Conservation (phyloP, 2,113 vertebrate species). For the Hassar affinis region DNA sequence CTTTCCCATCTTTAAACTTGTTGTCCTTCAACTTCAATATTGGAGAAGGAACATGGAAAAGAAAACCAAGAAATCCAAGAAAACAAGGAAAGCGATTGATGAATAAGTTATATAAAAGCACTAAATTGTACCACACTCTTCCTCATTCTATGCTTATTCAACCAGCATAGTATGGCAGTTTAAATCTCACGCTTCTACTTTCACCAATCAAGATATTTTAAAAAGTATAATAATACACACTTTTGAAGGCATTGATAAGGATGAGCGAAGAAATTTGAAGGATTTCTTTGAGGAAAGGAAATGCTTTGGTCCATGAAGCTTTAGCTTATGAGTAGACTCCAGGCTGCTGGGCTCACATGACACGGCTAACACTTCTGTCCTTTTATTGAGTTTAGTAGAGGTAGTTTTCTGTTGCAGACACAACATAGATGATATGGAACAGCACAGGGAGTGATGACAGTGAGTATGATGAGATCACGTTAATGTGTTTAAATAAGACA, state of each 20-base stretch:
- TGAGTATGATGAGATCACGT: not conserved
- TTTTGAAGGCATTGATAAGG: constrained; percentile 9
- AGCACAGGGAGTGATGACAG: not conserved
- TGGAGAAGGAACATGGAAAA: constrained; percentile 35
- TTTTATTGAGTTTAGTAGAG: constrained; percentile 67
- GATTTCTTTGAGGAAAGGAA: constrained; percentile 64
- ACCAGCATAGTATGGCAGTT: not conserved
- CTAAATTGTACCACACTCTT: not conserved
- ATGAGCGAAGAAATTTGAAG: constrained; percentile 64
- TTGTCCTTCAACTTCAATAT: constrained; percentile 72
- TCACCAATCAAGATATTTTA: not conserved
- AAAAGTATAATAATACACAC: not conserved
- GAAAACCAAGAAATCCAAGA: not conserved
- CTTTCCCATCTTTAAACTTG: constrained; percentile 73
- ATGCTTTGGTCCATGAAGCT: constrained; percentile 67
- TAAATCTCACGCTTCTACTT: not conserved
- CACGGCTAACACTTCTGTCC: constrained; percentile 60
- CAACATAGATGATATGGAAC: constrained; percentile 62
- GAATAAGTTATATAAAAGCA: not conserved
- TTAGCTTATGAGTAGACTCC: constrained; percentile 60
- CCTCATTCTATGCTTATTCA: constrained; percentile 17
- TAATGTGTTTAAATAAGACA: not conserved
- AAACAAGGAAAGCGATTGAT: not conserved
- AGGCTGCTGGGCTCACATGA: constrained; percentile 59
- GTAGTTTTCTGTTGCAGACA: constrained; percentile 68